Percentiles rank a stretch among this genome's conserved stretches.
phyloP scores from a whole-genome alignment of 2,113 vertebrate species.

The Lepidothrix coronata region DNA sequence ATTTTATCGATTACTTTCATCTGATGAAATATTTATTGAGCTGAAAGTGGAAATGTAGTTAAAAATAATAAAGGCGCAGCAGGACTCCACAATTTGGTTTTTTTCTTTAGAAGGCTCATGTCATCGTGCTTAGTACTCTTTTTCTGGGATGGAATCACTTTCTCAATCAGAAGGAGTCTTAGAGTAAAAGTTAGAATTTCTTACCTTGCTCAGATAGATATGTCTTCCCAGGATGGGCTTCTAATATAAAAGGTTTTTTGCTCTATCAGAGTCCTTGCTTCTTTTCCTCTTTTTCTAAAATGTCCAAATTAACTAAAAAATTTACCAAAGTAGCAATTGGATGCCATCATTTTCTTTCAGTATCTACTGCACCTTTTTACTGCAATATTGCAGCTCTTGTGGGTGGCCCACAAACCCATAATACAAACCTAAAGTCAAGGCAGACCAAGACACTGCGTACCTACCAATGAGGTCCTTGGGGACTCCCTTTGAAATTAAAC shows the following conservation, averaged over 20 bases:
- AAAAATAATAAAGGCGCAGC: not conserved
- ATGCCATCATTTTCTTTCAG: not conserved
- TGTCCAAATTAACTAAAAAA: not conserved
- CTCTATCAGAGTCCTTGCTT: not conserved
- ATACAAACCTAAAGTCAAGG: not conserved
- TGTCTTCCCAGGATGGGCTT: not conserved
- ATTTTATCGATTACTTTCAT: not conserved
- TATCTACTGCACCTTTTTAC: not conserved
- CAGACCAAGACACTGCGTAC: not conserved
- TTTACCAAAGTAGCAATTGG: not conserved
- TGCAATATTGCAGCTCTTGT: not conserved
- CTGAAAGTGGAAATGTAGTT: not conserved
- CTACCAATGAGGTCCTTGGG: not conserved
- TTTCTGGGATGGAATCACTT: not conserved
- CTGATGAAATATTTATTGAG: not conserved
- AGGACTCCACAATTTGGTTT: not conserved
- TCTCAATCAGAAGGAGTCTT: not conserved
- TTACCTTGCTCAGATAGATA: not conserved
- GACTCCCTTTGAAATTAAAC: constrained; percentile 17
- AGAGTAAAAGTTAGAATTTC: not conserved
- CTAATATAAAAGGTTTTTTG: not conserved
- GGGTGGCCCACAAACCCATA: not conserved
- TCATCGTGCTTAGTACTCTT: not conserved
- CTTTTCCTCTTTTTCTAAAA: not conserved
- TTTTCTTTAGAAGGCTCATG: not conserved